Evolutionary conservation across 2,888 invertebrate species (phyloP).

Genomic region (Dynastes hyllus): DNA sequence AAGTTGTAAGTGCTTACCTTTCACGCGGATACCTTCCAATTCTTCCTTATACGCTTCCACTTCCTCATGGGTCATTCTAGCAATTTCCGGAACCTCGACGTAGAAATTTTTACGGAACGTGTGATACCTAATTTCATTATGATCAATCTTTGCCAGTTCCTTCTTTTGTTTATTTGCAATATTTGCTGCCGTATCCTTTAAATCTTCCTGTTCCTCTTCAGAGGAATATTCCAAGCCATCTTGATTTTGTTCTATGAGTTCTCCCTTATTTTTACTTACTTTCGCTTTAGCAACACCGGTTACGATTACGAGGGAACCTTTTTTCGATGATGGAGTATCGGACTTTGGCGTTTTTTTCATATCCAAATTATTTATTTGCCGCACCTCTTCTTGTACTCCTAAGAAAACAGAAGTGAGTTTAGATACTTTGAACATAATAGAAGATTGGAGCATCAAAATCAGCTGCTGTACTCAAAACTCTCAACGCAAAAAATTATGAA

Average conservation of each 20-base stretch:
- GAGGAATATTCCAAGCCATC: slow-evolving; percentile 98
- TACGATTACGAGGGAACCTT: slow-evolving; percentile 84
- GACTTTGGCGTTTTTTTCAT: slow-evolving; percentile 73
- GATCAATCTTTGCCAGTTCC: slow-evolving; percentile 95
- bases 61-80: slow-evolving; percentile 91
- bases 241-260: slow-evolving; percentile 99
- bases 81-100: slow-evolving; percentile 96
- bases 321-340: slow-evolving; percentile 68
- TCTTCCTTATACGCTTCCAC: slow-evolving; percentile 90
- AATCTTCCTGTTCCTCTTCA: slow-evolving; percentile 96
- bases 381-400: slow-evolving; percentile 83
- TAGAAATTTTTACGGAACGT: slow-evolving; percentile 97
- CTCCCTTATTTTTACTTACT: slow-evolving; percentile 89
- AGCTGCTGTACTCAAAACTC: no score
- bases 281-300: slow-evolving; percentile 90
- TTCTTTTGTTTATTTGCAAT: slow-evolving; percentile 93
- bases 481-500: no score
- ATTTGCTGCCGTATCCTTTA: slow-evolving; percentile 91
- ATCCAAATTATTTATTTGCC: slow-evolving; percentile 85
- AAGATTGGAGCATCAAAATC: no score
- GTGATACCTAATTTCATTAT: slow-evolving; percentile 88
- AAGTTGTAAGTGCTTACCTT: slow-evolving; percentile 74
- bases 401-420: slow-evolving; percentile 16
- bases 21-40: slow-evolving; percentile 95
- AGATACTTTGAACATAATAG: not conserved